Base-by-base conservation (phyloP, 2,888 invertebrate genomes). In the Platynereis dumerilii region DNA sequence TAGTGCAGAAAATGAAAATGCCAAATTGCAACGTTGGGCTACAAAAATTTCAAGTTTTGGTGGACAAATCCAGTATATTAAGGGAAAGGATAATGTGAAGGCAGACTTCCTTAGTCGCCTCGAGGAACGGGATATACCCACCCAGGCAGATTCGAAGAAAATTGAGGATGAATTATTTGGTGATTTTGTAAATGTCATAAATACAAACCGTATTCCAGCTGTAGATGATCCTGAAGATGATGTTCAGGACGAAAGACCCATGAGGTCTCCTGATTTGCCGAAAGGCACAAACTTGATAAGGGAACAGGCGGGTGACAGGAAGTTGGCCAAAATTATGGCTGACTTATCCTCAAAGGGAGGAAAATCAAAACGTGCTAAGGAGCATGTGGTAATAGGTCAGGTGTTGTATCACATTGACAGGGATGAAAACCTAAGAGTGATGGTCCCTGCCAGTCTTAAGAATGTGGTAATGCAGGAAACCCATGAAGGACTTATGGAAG, bases 1-100 rank as follows among this genome's bases (percentile, higher is more conserved):
- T 5, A 48, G 48, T 48, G 48, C 48, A 10, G 17, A 48, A 5
- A 48, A 48, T n/a, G 17, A 48, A 48, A 48, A 48, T 48, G 7
- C 48, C 7, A 48, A 48, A 48, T 48, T 48, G 17, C n/a, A 20
- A n/a, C 5, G 48, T 3, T 48, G 48, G 48, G 22, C 20, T 22
- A 48, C n/a, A 22, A 48, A 48, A 22, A 48, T 48, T 48, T 48
- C 48, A n/a, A n/a, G 7, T 48, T 48, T 48, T 12, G 48, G 48
- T 48, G 48, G 48, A 20, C 5, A 48, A 48, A 48, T 48, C 7
- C 3, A n/a, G 7, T 48, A 12, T n/a, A 48, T 48, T 20, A 48
- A 48, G 17, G 48, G 48, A 10, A 22, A 5, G 17, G n/a, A 48
- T n/a, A 48, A 48, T n/a, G 7, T 5, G 5, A 5, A 20, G 17